Evolutionary conservation across 1,140 invertebrate genomes (phyloP).

Genomic region (Olivierus martensii): DNA sequence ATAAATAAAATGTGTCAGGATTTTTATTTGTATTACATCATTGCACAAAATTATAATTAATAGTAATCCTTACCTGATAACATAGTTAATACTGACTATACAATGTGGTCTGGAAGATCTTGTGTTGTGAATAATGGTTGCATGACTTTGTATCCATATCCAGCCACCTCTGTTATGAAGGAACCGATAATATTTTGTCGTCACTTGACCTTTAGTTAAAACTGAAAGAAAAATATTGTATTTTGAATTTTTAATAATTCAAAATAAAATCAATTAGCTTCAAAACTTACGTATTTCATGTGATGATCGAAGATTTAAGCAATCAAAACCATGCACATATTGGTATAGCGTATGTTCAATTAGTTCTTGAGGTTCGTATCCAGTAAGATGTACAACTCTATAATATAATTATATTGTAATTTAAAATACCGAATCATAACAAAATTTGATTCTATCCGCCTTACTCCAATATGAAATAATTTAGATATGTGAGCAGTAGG

Average conservation of each 20-base stretch:
- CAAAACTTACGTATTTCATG: conserved; percentile 71
- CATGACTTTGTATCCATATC: conserved; percentile 97
- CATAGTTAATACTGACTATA: conserved; percentile 93
- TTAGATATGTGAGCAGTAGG: too few species aligned
- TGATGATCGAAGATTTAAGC: conserved; percentile 64
- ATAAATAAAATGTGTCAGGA: too few species aligned
- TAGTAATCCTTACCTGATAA: conserved; percentile 46
- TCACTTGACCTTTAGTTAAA: conserved; percentile 85
- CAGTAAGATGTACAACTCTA: conserved; percentile 82
- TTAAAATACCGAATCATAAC: too few species aligned
- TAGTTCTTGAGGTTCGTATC: conserved; percentile 91
- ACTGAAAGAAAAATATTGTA: conserved; percentile 46
- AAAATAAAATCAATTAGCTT: too few species aligned
- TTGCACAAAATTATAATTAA: too few species aligned
- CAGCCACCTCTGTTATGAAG: conserved; percentile 86
- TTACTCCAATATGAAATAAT: too few species aligned
- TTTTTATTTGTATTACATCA: too few species aligned
- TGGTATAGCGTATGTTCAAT: conserved; percentile 95
- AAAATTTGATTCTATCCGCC: too few species aligned
- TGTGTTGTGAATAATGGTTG: conserved; percentile 94
- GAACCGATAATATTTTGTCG: conserved; percentile 91
- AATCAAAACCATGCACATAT: conserved; percentile 83
- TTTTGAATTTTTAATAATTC: too few species aligned
- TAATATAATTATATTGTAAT: too few species aligned
- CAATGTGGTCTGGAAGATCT: conserved; percentile 86